Percentiles rank a stretch among this genome's conserved stretches.
phyloP scores from a whole-genome alignment of 92 coral and sea anemone species.

The Porites lobata region DNA sequence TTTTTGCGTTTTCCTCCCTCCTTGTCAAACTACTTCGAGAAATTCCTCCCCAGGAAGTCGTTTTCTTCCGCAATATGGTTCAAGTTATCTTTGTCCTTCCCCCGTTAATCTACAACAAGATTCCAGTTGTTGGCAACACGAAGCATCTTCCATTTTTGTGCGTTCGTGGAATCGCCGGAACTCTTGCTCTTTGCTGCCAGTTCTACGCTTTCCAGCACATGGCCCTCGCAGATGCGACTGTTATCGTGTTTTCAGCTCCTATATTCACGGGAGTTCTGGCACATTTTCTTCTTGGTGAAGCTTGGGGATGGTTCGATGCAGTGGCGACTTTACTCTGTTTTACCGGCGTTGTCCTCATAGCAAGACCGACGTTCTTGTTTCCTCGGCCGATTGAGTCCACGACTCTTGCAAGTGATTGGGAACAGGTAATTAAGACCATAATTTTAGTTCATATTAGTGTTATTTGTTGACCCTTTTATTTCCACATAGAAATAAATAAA shows the following conservation, averaged over 20 bases:
- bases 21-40: conserved; percentile 91
- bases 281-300: conserved; percentile 84
- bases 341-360: conserved; percentile 86
- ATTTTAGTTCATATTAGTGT: too few species aligned
- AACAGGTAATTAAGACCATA: conserved; percentile 35
- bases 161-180: conserved; percentile 87
- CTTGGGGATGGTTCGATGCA: conserved; percentile 89
- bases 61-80: conserved; percentile 90
- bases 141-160: conserved; percentile 77
- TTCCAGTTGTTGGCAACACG: conserved; percentile 56
- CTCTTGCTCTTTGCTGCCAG: conserved; percentile 95
- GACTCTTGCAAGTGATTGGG: conserved; percentile 34
- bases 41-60: conserved; percentile 94
- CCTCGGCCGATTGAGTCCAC: conserved; percentile 32
- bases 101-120: conserved; percentile 78
- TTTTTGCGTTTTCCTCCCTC: conserved; percentile 93
- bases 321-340: conserved; percentile 86
- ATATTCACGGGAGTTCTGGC: conserved; percentile 96
- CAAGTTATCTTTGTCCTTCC: conserved; percentile 90
- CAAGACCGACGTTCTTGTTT: conserved; percentile 86
- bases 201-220: conserved; percentile 94
- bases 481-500: too few species aligned
- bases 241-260: conserved; percentile 93
- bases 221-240: conserved; percentile 96
- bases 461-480: too few species aligned